phyloP scores from a whole-genome alignment of 2,113 vertebrate species.

The Corythornis vintsioides region DNA sequence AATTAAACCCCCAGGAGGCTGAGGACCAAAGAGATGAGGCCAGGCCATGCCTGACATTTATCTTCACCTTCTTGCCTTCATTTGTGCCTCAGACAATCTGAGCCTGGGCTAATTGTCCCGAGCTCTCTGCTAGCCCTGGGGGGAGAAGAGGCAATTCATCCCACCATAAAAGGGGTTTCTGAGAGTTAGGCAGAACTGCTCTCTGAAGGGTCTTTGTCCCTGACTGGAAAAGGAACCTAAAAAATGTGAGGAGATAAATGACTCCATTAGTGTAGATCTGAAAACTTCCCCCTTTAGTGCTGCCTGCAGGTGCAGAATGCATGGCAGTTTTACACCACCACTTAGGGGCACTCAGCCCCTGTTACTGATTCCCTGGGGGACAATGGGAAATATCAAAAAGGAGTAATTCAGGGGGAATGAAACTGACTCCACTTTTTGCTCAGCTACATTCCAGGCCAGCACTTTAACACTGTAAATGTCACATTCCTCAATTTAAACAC shows the following conservation, averaged over 20 bases:
- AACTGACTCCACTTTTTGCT: neutral
- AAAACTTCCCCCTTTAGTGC: neutral
- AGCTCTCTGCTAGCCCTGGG: neutral
- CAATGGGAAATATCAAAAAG: neutral
- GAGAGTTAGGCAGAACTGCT: neutral
- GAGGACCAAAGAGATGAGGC: neutral
- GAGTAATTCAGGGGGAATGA: neutral
- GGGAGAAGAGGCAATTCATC: neutral
- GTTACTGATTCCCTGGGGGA: neutral
- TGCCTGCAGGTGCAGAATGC: neutral
- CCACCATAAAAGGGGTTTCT: neutral
- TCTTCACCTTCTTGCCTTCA: neutral
- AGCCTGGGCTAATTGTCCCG: neutral
- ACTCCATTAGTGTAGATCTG: neutral
- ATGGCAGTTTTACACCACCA: neutral
- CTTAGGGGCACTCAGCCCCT: conserved; percentile 26
- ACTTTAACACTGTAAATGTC: neutral
- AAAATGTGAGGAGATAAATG: conserved; percentile 15
- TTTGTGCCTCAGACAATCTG: neutral
- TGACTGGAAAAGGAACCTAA: neutral
- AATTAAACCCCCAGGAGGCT: no score
- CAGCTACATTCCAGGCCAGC: neutral
- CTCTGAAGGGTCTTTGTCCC: neutral
- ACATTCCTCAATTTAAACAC: neutral
- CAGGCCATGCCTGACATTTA: neutral